phyloP scores from a whole-genome alignment of 2,797 vertebrate species.

The Pipistrellus pipistrellus region DNA sequence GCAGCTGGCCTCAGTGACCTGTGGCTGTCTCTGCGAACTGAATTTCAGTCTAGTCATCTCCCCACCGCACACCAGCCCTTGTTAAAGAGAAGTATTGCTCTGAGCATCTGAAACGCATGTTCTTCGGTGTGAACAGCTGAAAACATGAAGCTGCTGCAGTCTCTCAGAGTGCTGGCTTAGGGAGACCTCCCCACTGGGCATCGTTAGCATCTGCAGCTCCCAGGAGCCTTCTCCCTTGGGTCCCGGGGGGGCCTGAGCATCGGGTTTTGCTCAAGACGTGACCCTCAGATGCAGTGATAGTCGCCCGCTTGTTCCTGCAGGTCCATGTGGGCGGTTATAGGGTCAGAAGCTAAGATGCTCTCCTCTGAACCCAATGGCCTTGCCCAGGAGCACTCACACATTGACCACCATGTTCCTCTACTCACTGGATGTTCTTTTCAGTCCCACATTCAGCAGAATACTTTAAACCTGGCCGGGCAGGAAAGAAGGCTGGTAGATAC shows the following conservation, averaged over 20 bases:
- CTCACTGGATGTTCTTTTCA: constrained; percentile 33
- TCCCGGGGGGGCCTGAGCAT: background rate
- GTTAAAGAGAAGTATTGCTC: background rate
- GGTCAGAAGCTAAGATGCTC: background rate
- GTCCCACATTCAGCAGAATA: constrained; percentile 2
- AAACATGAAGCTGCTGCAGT: constrained; percentile 10
- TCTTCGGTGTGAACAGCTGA: constrained; percentile 16
- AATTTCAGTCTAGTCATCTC: background rate
- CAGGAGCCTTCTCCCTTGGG: background rate
- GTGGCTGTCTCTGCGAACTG: background rate
- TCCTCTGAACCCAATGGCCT: constrained; percentile 40
- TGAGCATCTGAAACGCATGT: background rate
- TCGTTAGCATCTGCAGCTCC: constrained; percentile 21
- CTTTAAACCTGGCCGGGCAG: background rate
- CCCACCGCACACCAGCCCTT: background rate
- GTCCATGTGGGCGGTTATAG: background rate
- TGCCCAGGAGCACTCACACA: background rate
- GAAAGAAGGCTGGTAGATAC: background rate
- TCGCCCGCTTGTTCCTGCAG: constrained; percentile 16
- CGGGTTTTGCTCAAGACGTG: constrained; percentile 32
- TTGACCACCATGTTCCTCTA: background rate
- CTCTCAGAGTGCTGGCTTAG: constrained; percentile 54
- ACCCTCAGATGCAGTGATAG: background rate
- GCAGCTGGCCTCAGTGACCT: background rate
- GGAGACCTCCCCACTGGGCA: constrained; percentile 43